Evolutionary conservation across 1,140 invertebrate species (phyloP).

Genomic region (Bradysia coprophila): DNA sequence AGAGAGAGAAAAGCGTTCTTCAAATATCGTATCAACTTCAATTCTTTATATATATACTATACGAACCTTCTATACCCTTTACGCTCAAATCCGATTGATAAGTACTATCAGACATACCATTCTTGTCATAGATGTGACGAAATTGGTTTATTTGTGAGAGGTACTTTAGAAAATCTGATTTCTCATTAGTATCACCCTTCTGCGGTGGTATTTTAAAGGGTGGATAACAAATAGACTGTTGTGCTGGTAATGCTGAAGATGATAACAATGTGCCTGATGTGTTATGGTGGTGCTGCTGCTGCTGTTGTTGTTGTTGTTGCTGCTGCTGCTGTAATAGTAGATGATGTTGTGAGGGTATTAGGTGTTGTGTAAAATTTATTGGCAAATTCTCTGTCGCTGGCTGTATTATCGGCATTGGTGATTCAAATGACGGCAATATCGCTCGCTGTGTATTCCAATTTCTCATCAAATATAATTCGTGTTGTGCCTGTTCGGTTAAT

Average conservation of each 20-base stretch:
- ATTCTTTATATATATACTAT: too few relatives aligned
- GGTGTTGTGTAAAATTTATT: not conserved
- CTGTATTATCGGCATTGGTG: too few relatives aligned
- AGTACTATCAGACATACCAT: not conserved
- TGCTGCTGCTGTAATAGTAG: constrained; percentile 4
- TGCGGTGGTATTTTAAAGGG: constrained; percentile 10
- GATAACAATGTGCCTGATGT: constrained; percentile 3
- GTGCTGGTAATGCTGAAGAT: constrained; percentile 4
- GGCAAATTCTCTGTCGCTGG: too few relatives aligned
- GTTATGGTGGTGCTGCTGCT: constrained; percentile 5
- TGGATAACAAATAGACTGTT: constrained; percentile 5
- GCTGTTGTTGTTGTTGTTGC: constrained; percentile 12
- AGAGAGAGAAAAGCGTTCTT: too few relatives aligned
- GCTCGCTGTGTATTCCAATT: not conserved
- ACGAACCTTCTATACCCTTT: not conserved
- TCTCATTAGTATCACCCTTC: not conserved
- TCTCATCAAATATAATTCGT: constrained; percentile 23
- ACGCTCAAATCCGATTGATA: not conserved
- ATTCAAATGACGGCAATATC: not conserved
- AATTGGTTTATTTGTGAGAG: not conserved
- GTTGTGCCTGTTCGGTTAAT: constrained; percentile 12
- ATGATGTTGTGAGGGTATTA: constrained; percentile 5
- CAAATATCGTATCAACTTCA: too few relatives aligned
- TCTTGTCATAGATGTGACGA: not conserved
- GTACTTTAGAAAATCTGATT: not conserved